A percentile compares a stretch with the other conserved stretches of the same genome.
Conservation (phyloP, 2,797 vertebrate genomes). For the Onychomys leucogaster region DNA sequence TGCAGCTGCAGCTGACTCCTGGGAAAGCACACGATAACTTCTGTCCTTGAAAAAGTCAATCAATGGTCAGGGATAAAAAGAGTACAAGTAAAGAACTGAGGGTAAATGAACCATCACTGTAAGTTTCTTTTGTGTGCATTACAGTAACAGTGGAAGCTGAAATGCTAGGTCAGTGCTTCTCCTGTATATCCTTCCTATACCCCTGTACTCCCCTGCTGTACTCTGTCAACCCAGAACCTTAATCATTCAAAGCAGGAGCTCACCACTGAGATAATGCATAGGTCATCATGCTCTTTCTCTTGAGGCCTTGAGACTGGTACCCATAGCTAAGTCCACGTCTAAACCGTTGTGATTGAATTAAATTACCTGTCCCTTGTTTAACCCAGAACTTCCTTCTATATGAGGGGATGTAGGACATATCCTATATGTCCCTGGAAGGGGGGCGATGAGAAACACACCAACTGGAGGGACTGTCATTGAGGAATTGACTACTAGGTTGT, state of each 20-base stretch:
- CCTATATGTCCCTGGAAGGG: neutral
- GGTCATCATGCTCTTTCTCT: neutral
- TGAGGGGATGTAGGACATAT: neutral
- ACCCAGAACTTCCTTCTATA: neutral
- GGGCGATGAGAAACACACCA: neutral
- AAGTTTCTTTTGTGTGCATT: neutral
- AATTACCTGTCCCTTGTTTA: neutral
- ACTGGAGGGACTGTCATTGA: neutral
- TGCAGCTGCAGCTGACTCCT: neutral
- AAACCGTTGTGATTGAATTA: neutral
- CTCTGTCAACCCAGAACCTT: neutral
- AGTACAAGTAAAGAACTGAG: neutral
- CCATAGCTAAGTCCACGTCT: neutral
- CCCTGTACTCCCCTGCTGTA: neutral
- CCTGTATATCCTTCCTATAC: neutral
- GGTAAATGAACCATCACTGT: neutral
- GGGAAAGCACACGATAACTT: neutral
- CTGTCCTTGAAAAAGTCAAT: constrained; percentile 34
- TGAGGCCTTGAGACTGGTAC: neutral
- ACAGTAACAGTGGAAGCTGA: neutral
- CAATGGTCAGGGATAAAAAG: neutral
- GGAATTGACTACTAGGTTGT: neutral
- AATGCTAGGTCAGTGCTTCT: neutral
- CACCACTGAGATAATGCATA: neutral
- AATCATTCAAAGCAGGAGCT: neutral